Percentiles rank a stretch among this genome's conserved stretches.
Evolutionary conservation across 2,888 invertebrate species (phyloP).

Genomic region (Neocrepidodera transversa): DNA sequence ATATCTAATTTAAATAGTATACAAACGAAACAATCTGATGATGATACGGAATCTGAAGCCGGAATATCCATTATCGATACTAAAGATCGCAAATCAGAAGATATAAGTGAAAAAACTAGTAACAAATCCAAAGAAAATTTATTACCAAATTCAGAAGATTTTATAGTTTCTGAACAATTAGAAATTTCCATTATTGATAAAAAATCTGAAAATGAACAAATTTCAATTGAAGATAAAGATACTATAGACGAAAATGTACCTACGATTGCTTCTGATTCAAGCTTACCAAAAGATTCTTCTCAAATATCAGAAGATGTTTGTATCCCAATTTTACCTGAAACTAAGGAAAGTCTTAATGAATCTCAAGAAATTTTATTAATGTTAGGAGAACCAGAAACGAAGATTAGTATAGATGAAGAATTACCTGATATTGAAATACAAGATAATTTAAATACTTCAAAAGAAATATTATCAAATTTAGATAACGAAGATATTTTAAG

Average conservation of each 20-base stretch:
- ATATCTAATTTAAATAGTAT: slow-evolving; percentile 44
- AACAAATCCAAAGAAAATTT: too few relatives aligned
- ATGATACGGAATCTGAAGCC: slow-evolving; percentile 29
- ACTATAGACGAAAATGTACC: not conserved
- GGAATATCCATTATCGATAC: slow-evolving; percentile 37
- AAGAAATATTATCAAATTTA: slow-evolving; percentile 31
- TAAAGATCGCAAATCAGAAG: not conserved
- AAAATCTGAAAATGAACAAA: not conserved
- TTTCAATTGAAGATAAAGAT: not conserved
- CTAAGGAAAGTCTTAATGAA: slow-evolving; percentile 25
- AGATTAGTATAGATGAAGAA: slow-evolving; percentile 11
- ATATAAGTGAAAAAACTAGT: too few relatives aligned
- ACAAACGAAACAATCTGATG: slow-evolving; percentile 27
- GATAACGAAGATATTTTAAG: slow-evolving; percentile 7
- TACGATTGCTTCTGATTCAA: not conserved
- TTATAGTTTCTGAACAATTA: too few relatives aligned
- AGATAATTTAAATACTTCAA: slow-evolving; percentile 23
- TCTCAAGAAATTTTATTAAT: slow-evolving; percentile 28
- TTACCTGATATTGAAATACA: not conserved
- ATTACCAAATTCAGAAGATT: too few relatives aligned
- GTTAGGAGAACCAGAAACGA: slow-evolving; percentile 14
- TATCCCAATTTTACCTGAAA: not conserved
- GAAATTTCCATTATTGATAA: too few relatives aligned
- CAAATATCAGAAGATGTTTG: not conserved
- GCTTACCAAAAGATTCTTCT: not conserved